Conservation (phyloP, 1,140 invertebrate genomes). For the Pseudomyrmex sp. region DNA sequence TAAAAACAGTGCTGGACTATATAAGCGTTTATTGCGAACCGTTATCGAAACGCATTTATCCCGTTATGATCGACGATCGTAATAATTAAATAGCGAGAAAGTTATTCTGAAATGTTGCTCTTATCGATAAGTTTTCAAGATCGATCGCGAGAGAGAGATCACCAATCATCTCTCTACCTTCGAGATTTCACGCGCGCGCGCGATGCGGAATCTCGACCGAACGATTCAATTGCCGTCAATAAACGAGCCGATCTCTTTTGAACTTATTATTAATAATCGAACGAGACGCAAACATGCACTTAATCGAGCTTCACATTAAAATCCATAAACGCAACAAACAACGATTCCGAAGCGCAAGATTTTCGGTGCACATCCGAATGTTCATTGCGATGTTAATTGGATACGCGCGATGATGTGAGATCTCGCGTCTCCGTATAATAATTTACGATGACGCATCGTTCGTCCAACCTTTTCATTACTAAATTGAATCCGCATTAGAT, state of each 20-base stretch:
- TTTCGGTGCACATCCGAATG: background rate
- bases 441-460: constrained; percentile 13
- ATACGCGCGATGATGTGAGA: constrained; percentile 9
- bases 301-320: constrained; percentile 7
- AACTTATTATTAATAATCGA: constrained; percentile 16
- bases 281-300: background rate
- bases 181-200: background rate
- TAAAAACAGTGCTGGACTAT: background rate
- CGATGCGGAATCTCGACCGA: constrained; percentile 41
- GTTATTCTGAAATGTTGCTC: constrained; percentile 45
- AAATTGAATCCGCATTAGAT: constrained; percentile 5
- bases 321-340: constrained; percentile 6
- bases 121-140: constrained; percentile 49
- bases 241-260: background rate
- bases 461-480: background rate
- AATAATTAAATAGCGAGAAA: constrained; percentile 58
- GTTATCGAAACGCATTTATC: constrained; percentile 60
- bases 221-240: constrained; percentile 28
- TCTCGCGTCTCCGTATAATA: constrained; percentile 1
- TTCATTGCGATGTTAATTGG: background rate
- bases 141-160: constrained; percentile 61
- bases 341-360: background rate
- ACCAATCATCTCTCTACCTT: constrained; percentile 65
- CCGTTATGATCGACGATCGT: constrained; percentile 60
- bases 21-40: constrained; percentile 43